Evolutionary conservation across 2,888 invertebrate genomes (phyloP), one percentile per base, ranked within the genome.

Genomic region (Priocnemis perturbator): DNA sequence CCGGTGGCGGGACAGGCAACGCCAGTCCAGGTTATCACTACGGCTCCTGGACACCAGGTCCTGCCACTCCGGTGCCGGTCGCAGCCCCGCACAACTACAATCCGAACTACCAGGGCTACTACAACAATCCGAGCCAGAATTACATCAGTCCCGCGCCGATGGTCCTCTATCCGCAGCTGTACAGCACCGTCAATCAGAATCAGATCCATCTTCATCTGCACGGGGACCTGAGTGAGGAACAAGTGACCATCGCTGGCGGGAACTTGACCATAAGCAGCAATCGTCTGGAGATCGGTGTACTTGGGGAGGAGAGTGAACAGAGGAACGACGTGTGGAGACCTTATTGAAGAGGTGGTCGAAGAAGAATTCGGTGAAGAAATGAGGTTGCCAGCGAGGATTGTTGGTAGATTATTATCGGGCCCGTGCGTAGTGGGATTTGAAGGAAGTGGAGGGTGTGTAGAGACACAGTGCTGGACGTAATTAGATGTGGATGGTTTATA

Each of bases 161-260:
- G 93, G 93, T 96, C 20, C 91, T 95, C 0, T 93, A 92, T 83
- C 95, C 95, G 0, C 95, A 95, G 83, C 90, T 95, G 0, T 95
- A 95, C 88, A 95, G 95, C 52, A 95, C 95, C 23, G 95, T 96
- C 63, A 96, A 96, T 87, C 95, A 96, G 89, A 96, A 95, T 88
- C 95, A 96, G 90, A 95, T 96, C 71, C 96, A 96, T 85, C 91
- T 96, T 21, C 96, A 96, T 83, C 81, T 87, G 2, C 95, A 96
- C 88, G 93, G 93, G 15, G 87, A 88, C 63, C 76, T 88, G 5
- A 88, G 84, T 78, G 89, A 88, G 50, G 89, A 89, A 50, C 87
- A 88, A 67, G 86, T 89, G 23, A 88, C 88, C 14, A 88, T 88
- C 19, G 91, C 92, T 3, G 90, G 91, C 14, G 88, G 89, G 5